phyloP scores from a whole-genome alignment of 2,113 vertebrate species.

The Eulemur macaco region DNA sequence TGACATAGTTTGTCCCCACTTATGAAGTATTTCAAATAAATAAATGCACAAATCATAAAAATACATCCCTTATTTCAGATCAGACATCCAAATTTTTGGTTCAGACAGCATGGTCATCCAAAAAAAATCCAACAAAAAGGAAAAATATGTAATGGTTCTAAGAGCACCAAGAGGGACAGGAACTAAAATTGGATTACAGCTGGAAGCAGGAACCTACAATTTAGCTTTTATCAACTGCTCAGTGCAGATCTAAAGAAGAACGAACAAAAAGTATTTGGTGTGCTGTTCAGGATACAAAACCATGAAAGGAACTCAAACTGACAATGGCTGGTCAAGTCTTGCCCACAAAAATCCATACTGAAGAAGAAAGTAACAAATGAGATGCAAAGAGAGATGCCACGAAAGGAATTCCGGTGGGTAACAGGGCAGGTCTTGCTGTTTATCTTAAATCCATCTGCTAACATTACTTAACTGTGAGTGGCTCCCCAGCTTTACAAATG shows the following conservation, averaged over 20 bases:
- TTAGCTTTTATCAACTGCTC: not conserved
- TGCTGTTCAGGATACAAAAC: not conserved
- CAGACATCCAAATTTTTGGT: not conserved
- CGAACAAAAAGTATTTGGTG: not conserved
- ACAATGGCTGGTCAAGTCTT: not conserved
- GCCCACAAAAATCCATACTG: not conserved
- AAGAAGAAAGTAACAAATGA: not conserved
- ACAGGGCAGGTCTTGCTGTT: not conserved
- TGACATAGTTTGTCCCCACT: not conserved
- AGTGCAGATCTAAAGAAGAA: not conserved
- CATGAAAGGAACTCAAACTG: not conserved
- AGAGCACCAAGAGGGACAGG: not conserved
- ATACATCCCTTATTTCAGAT: not conserved
- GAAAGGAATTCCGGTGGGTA: not conserved
- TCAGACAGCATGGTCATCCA: not conserved
- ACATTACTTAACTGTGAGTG: not conserved
- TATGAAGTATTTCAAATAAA: conserved; percentile 36
- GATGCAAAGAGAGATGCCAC: not conserved
- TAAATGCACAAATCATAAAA: conserved; percentile 9
- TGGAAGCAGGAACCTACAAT: not conserved
- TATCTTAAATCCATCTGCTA: not conserved
- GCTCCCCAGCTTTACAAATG: not conserved
- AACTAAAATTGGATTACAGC: not conserved
- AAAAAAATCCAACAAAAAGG: not conserved
- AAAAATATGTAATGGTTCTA: not conserved